A percentile compares a stretch with the other conserved stretches of the same genome.
phyloP scores from a whole-genome alignment of 2,888 invertebrate species.

The Sinodicranocentrus sp. region DNA sequence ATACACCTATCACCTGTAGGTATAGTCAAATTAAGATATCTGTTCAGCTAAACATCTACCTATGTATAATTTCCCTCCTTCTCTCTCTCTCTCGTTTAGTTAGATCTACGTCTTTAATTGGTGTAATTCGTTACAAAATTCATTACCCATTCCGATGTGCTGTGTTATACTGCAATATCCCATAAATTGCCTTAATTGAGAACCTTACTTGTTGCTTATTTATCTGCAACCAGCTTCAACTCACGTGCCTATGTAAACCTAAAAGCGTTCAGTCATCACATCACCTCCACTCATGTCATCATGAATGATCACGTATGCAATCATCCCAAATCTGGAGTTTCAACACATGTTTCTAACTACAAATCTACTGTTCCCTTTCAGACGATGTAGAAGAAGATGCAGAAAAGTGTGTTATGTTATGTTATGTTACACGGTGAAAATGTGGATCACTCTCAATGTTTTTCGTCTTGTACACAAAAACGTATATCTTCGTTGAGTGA shows the following conservation, averaged over 20 bases:
- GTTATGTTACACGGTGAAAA: conserved; percentile 13
- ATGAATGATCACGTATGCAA: conserved; percentile 28
- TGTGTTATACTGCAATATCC: background rate
- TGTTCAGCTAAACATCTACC: too few species aligned
- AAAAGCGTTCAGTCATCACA: conserved; percentile 19
- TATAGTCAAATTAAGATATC: too few species aligned
- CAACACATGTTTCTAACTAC: conserved; percentile 32
- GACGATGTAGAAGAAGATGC: conserved; percentile 52
- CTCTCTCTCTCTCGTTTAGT: background rate
- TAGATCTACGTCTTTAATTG: conserved; percentile 25
- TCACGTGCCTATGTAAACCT: background rate
- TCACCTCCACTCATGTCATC: conserved; percentile 38
- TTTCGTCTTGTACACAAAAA: conserved; percentile 9
- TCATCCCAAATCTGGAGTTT: conserved; percentile 54
- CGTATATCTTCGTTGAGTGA: background rate
- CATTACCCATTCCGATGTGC: conserved; percentile 30
- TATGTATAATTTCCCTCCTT: too few species aligned
- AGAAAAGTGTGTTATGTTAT: conserved; percentile 1
- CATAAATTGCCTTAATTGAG: conserved; percentile 16
- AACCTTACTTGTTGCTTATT: conserved; percentile 17
- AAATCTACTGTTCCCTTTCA: background rate
- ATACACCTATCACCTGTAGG: too few species aligned
- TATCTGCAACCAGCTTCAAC: too few species aligned
- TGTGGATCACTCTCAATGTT: conserved; percentile 34
- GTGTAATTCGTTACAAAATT: conserved; percentile 37